Base-by-base conservation (phyloP, 2,888 invertebrate species). In the Hirtodrosophila histrioides region DNA sequence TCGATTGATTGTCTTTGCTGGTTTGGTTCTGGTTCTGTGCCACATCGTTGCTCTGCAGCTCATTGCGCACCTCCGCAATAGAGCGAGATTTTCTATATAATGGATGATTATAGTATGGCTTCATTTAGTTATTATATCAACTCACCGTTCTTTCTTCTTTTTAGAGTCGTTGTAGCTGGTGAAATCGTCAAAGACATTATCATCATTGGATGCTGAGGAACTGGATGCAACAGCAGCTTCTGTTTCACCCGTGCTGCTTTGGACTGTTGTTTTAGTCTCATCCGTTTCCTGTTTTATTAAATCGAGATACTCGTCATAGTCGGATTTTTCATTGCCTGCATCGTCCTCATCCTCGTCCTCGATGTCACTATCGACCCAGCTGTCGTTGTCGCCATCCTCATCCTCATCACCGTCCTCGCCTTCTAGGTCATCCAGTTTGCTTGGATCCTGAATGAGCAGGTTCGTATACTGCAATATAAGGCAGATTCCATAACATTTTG, bases 41-140 rank as follows among this genome's bases (percentile, higher is more conserved):
- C 2, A 88, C 88, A 62, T 91, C 91, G 12, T 91, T 89, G 67
- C 90, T 92, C 54, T 78, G 78, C 56, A 92, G 79, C 39, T 92
- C 92, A 79, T 87, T 87, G 33, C 73, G 71, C 5, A 78, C 43
- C 4, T 74, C 75, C 7, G 85, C 64, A 81, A 92, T 89, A 36
- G 92, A 91, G 53, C 93, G 90, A 72, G 90, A 84, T 72, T 82
- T 88, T 69, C 92, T 90, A 31, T 31, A 8, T 5, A 8, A 4
- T 4, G 0, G 33, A 17, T 0, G n/a, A 2, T 29, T 23, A 0
- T 33, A 10, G 7, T 12, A 40, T 2, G 23, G 5, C 11, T 39
- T 36, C n/a, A 10, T n/a, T 8, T 17, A 8, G 2, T 39, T 41
- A 7, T 5, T 35, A 0, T 8, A 39, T 4, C 7, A 6, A 48